Base-by-base conservation (phyloP, 2,888 invertebrate genomes). In the Phymatocera aterrima region DNA sequence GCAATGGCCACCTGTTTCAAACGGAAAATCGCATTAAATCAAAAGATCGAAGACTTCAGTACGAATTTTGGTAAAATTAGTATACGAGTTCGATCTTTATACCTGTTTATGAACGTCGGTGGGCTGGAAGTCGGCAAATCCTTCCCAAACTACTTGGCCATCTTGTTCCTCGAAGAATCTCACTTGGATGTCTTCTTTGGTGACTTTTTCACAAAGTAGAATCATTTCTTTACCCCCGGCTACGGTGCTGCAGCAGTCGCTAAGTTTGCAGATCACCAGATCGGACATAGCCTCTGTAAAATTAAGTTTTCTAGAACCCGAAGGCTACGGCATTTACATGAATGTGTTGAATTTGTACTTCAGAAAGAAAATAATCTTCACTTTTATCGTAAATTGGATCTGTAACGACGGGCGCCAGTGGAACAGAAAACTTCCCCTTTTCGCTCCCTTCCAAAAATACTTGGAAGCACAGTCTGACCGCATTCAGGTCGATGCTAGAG, bases 331-430 rank as follows among this genome's bases (percentile, higher is more conserved):
- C n/a, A n/a, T n/a, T n/a, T n/a, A n/a, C n/a, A 15, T 12, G n/a
- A 0, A 43, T n/a, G 8, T 12, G 34, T n/a, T n/a, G n/a, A n/a
- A n/a, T n/a, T n/a, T n/a, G n/a, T n/a, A n/a, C n/a, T n/a, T n/a
- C n/a, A n/a, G n/a, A n/a, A n/a, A n/a, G n/a, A n/a, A n/a, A n/a
- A n/a, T n/a, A n/a, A 61, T 54, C 40, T 92, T 88, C 90, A 94
- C 94, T 99, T 93, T 98, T 98, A 91, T 99, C 98, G 91, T 95
- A 98, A 86, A 99, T 98, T 37, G 97, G 94, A 83, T 98, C 96
- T 0, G 98, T 98, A 31, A 97, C 96, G 28, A 97, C 95, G 0
- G 98, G 96, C 18, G 92, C 90, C 40, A 97, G 92, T 0, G 95
- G 94, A 46, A 93, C 91, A 6, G 94, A 95, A 85, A 95, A 96